Conservation (phyloP, 1,140 invertebrate genomes). For the Drosophila punjabiensis region DNA sequence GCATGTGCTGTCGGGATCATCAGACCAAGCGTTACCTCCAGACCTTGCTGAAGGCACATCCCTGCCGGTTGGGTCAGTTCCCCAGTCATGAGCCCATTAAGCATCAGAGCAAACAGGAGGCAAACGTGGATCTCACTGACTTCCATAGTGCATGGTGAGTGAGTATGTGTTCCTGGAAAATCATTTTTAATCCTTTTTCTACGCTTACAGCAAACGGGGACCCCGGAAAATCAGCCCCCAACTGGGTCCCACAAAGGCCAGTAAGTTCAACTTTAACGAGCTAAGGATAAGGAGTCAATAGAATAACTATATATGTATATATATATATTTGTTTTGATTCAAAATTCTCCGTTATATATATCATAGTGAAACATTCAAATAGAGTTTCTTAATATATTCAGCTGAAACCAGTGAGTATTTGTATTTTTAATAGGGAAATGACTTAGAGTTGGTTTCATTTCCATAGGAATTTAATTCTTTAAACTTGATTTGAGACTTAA, state of each 20-base stretch:
- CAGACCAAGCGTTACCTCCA: background rate
- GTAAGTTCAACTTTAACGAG: conserved; percentile 59
- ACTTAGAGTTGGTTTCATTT: background rate
- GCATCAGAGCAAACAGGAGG: background rate
- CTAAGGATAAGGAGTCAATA: conserved; percentile 45
- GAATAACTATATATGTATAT: background rate
- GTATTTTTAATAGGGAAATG: background rate
- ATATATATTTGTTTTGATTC: background rate
- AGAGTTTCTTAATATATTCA: too few species aligned
- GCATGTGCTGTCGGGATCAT: background rate
- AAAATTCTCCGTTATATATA: background rate
- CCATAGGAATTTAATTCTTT: background rate
- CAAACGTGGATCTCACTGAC: conserved; percentile 14
- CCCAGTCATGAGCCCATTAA: too few species aligned
- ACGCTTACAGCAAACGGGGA: conserved; percentile 43
- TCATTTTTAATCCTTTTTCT: background rate
- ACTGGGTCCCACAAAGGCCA: conserved; percentile 43
- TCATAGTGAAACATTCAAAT: background rate
- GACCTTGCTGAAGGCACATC: background rate
- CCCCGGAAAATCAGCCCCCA: background rate
- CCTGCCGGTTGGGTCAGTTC: background rate
- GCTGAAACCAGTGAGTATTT: background rate
- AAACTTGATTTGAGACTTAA: conserved; percentile 5
- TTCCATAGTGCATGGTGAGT: conserved; percentile 63
- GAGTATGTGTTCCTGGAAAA: too few species aligned